Evolutionary conservation across 1,140 invertebrate species (phyloP).

Genomic region (Ruditapes philippinarum): DNA sequence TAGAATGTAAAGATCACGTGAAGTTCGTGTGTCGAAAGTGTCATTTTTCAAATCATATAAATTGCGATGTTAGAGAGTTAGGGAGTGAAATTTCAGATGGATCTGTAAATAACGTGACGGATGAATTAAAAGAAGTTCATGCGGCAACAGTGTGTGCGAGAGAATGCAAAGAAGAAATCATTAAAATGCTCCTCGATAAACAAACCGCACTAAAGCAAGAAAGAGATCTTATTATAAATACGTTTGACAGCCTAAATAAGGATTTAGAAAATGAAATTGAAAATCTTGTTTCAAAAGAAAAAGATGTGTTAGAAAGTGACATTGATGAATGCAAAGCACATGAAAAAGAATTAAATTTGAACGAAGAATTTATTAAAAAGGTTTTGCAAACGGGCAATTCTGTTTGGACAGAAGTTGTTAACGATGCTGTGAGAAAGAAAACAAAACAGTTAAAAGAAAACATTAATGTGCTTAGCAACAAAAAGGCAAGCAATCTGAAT

Average conservation of each 20-base stretch:
- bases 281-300: neutral
- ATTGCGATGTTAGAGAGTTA: slow-evolving; percentile 24
- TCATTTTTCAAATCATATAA: slow-evolving; percentile 3
- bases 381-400: neutral
- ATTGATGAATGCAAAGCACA: neutral
- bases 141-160: neutral
- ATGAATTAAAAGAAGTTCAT: neutral
- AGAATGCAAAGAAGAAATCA: neutral
- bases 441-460: no score
- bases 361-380: neutral
- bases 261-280: neutral
- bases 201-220: neutral
- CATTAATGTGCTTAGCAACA: no score
- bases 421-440: no score
- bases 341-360: neutral
- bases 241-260: neutral
- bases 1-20: slow-evolving; percentile 10
- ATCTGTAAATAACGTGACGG: no score
- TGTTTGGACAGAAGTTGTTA: no score
- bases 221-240: neutral
- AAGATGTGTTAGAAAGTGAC: neutral
- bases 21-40: slow-evolving; percentile 20
- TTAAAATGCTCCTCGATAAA: neutral
- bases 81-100: no score
- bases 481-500: no score